Evolutionary conservation across 2,113 vertebrate species (phyloP), one percentile per base, ranked within the genome.

Genomic region (Scatophagus argus): DNA sequence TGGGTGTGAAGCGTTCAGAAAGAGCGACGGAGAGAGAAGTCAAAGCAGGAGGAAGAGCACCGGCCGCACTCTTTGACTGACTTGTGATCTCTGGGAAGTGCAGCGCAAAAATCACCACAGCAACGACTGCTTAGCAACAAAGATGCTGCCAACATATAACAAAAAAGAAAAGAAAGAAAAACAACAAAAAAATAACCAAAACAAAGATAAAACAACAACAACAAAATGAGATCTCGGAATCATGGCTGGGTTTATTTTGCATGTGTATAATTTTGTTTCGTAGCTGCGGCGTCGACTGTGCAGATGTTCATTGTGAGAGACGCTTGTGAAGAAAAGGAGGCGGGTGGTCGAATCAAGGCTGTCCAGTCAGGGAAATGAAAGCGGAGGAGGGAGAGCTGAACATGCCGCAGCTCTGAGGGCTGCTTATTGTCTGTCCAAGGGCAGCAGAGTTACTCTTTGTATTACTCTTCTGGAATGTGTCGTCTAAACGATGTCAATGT

Each of bases 51-150:
- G 69, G 36, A 58, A 73, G 86, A 2, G 47, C 9, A 1, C 6
- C 5, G 55, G 77, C 74, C 82, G 5, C 77, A n/a, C 55, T 78
- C 80, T 75, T 74, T 75, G 73, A 88, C 79, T 70, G 83, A 89
- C 87, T 85, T 79, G 83, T 78, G 87, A 91, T 89, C 89, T 79
- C 78, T 67, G 69, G 75, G 69, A 89, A 86, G 82, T 72, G 89
- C 74, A 51, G 78, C 41, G 68, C 83, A 74, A 79, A n/a, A 77
- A 89, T 89, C 88, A 85, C 88, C 90, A 90, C 90, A 85, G 90
- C 87, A 91, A 91, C 88, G 47, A 88, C 84, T 88, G 90, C 90
- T 90, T 90, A 89, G 90, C 90, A 92, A 89, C 90, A 87, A 85
- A 88, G 78, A 89, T 81, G 83, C 81, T 81, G 62, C 72, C 74